These are phyloP conservation scores for Callithrix jacchus DNA, from an alignment of 2,113 vertebrate genomes.

Conservation along the genomic window DNA sequence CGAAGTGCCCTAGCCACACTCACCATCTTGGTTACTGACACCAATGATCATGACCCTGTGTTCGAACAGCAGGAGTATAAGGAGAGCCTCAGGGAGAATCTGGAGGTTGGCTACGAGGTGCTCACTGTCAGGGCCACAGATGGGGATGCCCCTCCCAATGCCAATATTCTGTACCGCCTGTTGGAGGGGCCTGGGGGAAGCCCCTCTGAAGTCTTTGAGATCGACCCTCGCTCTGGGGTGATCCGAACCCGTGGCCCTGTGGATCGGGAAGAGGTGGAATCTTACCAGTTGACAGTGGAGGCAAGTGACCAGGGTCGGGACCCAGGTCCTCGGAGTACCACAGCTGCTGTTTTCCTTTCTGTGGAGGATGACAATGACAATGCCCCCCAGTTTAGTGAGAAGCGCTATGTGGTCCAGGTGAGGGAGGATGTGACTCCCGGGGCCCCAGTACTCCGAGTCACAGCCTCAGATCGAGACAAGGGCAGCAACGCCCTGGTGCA, in stretches of 20 bases:
- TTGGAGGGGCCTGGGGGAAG: constrained; percentile 82
- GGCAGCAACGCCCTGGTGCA: constrained; percentile 94
- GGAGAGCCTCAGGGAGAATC: constrained; percentile 95
- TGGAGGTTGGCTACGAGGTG: constrained; percentile 97
- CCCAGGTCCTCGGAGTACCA: constrained; percentile 91
- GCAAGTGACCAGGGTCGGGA: constrained; percentile 95
- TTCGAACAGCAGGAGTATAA: constrained; percentile 96
- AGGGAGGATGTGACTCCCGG: constrained; percentile 90
- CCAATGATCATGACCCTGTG: constrained; percentile 93
- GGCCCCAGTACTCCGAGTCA: constrained; percentile 90
- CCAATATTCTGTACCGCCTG: constrained; percentile 94
- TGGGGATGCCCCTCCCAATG: constrained; percentile 91
- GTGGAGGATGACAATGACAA: constrained; percentile 99
- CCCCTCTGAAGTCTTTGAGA: constrained; percentile 91
- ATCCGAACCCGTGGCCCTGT: constrained; percentile 93
- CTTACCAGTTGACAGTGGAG: constrained; percentile 91
- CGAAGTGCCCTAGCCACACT: constrained; percentile 95
- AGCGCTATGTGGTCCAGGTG: constrained; percentile 93
- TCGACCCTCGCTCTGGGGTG: constrained; percentile 93
- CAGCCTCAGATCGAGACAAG: constrained; percentile 91
- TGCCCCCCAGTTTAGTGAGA: constrained; percentile 94
- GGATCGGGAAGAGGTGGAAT: constrained; percentile 91
- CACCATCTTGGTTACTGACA: constrained; percentile 91
- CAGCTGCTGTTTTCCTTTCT: constrained; percentile 89
- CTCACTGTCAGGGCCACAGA: constrained; percentile 95